Evolutionary conservation across 2,797 vertebrate species (phyloP), one percentile per base, ranked within the genome.

Genomic region (Amazona ochrocephala): DNA sequence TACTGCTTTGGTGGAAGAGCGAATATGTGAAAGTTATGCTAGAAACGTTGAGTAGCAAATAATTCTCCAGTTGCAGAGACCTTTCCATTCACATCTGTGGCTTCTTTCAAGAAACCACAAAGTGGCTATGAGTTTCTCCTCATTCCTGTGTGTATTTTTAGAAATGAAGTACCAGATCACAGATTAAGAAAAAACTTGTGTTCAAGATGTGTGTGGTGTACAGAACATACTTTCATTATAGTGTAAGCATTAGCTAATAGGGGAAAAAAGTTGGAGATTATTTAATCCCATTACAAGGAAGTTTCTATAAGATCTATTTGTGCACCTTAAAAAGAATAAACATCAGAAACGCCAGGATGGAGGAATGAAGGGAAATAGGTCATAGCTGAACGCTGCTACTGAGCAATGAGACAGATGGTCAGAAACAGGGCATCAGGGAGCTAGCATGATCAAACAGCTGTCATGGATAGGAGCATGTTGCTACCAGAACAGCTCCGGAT

Each of bases 21-120:
- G n/a, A 82, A 74, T 7, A 23, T 66, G 81, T 82, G 37, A 78
- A 90, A 75, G 37, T 13, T 75, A 54, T 66, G 76, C 70, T 81
- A 77, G 79, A 91, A 87, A 80, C 3, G 5, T 93, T 60, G 54
- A 92, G 79, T 13, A 89, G 84, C 83, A 96, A 94, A 75, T 94
- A 89, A 78, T 85, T 94, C 84, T 91, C 20, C 50, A 50, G 70
- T 89, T 96, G 81, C 74, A 88, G 82, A 81, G 68, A 93, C 85
- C 34, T 77, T 94, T 96, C 82, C 51, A 45, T 89, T 96, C 79
- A 39, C 41, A 44, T 78, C 78, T 94, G 94, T 93, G 94, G 93
- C 80, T 94, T 91, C 77, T 89, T 96, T 61, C 45, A 74, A 92
- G 85, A 93, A 93, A 67, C 94, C 96, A 94, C 90, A 80, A 93